These are phyloP conservation scores for Merodon equestris DNA, from an alignment of 2,888 invertebrate species.

Conservation along the genomic window DNA sequence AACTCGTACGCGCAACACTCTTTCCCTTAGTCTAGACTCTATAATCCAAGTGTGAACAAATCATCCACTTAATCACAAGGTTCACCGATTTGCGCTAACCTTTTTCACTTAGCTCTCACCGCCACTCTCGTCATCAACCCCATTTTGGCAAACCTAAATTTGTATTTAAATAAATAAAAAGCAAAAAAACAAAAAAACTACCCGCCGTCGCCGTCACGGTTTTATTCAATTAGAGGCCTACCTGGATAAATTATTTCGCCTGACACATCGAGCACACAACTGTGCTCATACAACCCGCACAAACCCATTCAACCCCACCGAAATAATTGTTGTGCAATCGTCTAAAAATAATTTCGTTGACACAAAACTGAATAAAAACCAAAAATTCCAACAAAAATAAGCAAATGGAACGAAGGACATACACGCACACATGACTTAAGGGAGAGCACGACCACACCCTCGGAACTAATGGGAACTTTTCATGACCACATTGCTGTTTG, in stretches of 20 bases:
- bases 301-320: conserved; percentile 13
- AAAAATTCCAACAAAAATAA: neutral
- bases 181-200: neutral
- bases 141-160: too few species aligned
- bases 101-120: conserved; percentile 16
- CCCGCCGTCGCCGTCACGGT: neutral
- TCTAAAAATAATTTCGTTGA: conserved; percentile 47
- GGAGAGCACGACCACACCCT: conserved; percentile 18
- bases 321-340: conserved; percentile 51
- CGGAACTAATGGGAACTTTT: conserved; percentile 34
- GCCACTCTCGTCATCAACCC: neutral
- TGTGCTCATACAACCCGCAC: too few species aligned
- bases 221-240: conserved; percentile 35
- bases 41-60: conserved; percentile 36
- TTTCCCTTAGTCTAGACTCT: conserved; percentile 29
- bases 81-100: conserved; percentile 26
- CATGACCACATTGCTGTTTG: conserved; percentile 20
- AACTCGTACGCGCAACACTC: too few species aligned
- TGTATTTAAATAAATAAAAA: neutral
- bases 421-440: conserved; percentile 11
- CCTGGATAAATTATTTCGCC: conserved; percentile 31
- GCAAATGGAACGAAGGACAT: conserved; percentile 25
- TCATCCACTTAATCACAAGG: conserved; percentile 42
- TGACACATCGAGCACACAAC: conserved; percentile 10
- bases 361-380: neutral